These are phyloP conservation scores for Tinea trinotella DNA, from an alignment of 2,888 invertebrate genomes.

Conservation along the genomic window DNA sequence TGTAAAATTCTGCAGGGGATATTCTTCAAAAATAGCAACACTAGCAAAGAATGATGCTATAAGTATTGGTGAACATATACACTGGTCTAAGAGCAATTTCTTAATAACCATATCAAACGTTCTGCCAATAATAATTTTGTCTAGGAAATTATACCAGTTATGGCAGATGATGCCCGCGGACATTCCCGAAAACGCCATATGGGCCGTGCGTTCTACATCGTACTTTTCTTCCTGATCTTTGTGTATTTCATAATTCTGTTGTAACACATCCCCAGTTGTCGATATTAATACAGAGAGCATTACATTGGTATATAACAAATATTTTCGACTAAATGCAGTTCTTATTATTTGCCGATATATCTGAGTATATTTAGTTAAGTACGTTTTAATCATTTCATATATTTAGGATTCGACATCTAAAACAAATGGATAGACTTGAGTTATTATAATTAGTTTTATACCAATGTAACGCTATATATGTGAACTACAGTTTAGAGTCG, in stretches of 20 bases:
- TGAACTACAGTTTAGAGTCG: neutral
- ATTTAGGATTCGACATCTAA: constrained; percentile 30
- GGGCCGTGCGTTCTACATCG: constrained; percentile 75
- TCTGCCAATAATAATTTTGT: constrained; percentile 79
- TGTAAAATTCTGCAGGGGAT: constrained; percentile 72
- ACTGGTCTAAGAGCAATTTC: constrained; percentile 87
- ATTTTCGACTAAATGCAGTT: constrained; percentile 73
- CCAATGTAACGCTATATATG: neutral
- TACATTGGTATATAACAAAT: constrained; percentile 85
- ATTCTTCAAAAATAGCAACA: constrained; percentile 79
- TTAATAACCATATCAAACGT: constrained; percentile 76
- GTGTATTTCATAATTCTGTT: constrained; percentile 83
- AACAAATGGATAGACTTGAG: constrained; percentile 28
- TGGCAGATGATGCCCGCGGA: constrained; percentile 87
- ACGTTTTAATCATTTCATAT: constrained; percentile 32
- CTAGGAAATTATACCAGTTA: constrained; percentile 87
- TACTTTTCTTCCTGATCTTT: constrained; percentile 68
- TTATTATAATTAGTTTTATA: constrained; percentile 1
- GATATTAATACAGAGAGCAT: constrained; percentile 83
- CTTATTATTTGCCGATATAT: constrained; percentile 33
- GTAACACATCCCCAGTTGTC: constrained; percentile 82
- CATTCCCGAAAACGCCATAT: constrained; percentile 85
- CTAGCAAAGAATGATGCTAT: constrained; percentile 85
- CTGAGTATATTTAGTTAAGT: constrained; percentile 38
- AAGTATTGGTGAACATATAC: constrained; percentile 86